Evolutionary conservation across 2,797 vertebrate genomes (phyloP), one percentile per base, ranked within the genome.

Genomic region (Tauraco hartlaubi): DNA sequence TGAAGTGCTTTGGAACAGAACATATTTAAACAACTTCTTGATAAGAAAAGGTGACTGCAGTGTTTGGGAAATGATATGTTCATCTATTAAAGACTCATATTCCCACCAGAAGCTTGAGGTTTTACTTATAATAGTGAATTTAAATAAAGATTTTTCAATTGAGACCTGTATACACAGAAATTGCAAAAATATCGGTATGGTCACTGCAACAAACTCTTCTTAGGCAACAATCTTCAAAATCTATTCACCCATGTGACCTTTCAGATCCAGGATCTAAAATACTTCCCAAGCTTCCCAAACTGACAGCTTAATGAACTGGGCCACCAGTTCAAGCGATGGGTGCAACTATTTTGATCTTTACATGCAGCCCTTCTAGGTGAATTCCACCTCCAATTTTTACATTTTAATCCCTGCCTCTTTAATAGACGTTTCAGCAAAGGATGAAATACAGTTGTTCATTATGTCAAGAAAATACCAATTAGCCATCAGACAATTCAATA

Each of bases 381-480:
- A 89, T 73, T 91, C 61, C 21, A 86, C 25, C 15, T 66, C 31
- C 21, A 12, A 52, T 81, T 74, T 68, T 74, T 14, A 77, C 56
- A 72, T 88, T 92, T 94, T 44, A 92, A 88, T 79, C 55, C 44
- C 48, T 87, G 43, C 31, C 59, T 95, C 73, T 94, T 96, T 79
- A 92, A 83, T 85, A 96, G 86, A 76, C 21, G 0, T 68, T 59
- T 51, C 63, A 80, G 93, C 48, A 85, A 93, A 92, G 58, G 72
- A 94, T 91, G 90, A 95, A 97, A 96, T 95, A 91, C 77, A 88
- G 71, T 97, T 96, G 82, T 96, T 98, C 95, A 90, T 97, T 97
- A 95, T 90, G 95, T 94, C 96, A 97, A 96, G 96, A 97, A 98
- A 98, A 97, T 95, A 97, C 82, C 95, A 97, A 98, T 97, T 97